Conservation (phyloP, 2,113 vertebrate species). For the Oreotrochilus melanogaster region DNA sequence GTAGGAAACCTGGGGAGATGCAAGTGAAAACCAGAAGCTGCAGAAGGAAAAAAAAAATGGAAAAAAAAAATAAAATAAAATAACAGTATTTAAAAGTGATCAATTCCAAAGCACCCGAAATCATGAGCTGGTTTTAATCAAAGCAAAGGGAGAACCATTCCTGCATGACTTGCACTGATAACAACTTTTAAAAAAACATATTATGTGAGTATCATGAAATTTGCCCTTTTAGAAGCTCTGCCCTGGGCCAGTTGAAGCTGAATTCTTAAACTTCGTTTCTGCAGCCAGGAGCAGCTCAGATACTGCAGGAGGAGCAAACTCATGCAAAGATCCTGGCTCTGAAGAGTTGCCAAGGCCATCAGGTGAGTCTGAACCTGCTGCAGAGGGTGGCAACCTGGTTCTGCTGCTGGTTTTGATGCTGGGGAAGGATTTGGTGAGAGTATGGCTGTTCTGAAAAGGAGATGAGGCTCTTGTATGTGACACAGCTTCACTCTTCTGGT, state of each 20-base stretch:
- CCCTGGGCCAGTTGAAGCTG: not conserved
- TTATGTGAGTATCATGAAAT: not conserved
- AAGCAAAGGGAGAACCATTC: not conserved
- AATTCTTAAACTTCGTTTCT: not conserved
- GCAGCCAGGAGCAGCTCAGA: not conserved
- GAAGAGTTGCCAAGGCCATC: rapidly evolving
- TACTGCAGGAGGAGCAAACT: not conserved
- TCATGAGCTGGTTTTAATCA: not conserved
- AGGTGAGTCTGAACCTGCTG: not conserved
- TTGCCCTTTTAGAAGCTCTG: not conserved
- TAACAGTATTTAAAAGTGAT: not conserved
- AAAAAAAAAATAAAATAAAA: not conserved
- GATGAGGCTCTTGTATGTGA: not conserved
- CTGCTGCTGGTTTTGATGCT: not conserved
- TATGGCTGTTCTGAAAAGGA: not conserved
- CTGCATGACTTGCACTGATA: not conserved
- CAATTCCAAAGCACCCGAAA: not conserved
- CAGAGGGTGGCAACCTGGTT: not conserved
- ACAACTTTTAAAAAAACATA: not conserved
- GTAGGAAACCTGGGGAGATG: not conserved
- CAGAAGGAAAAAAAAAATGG: not conserved
- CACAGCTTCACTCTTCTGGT: not conserved
- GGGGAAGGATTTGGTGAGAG: not conserved
- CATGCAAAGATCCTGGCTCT: rapidly evolving
- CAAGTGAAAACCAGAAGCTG: not conserved